These are phyloP conservation scores for Hartigia nigra DNA, from an alignment of 2,888 invertebrate species.

Conservation along the genomic window DNA sequence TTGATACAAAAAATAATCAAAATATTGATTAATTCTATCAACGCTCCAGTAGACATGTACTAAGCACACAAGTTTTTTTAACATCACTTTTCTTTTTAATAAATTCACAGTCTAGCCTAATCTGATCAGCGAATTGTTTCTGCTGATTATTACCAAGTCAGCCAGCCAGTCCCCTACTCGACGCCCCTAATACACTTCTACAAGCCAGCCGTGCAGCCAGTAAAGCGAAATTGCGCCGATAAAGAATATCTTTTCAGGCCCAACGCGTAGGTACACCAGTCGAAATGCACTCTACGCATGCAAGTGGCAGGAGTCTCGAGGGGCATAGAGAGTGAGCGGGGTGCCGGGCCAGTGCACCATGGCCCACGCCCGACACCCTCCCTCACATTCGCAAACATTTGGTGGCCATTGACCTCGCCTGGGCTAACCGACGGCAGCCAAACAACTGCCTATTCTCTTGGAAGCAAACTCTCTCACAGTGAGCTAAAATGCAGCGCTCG, in stretches of 20 bases:
- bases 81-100: neutral
- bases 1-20: neutral
- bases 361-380: slow-evolving; percentile 22
- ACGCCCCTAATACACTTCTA: neutral
- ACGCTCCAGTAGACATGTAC: neutral
- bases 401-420: slow-evolving; percentile 60
- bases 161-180: neutral
- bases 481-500: neutral
- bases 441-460: slow-evolving; percentile 56
- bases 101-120: neutral
- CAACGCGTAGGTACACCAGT: slow-evolving; percentile 30
- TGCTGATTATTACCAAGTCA: neutral
- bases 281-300: slow-evolving; percentile 58
- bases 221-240: slow-evolving; percentile 37
- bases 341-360: slow-evolving; percentile 22
- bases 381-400: slow-evolving; percentile 60
- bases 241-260: slow-evolving; percentile 40
- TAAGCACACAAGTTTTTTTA: neutral
- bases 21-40: neutral
- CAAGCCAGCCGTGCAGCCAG: neutral
- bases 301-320: slow-evolving; percentile 30
- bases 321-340: neutral
- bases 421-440: slow-evolving; percentile 58
- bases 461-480: slow-evolving; percentile 18
- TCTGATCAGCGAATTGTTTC: neutral